phyloP scores from a whole-genome alignment of 2,888 invertebrate genomes.

The Eristalis arbustorum region DNA sequence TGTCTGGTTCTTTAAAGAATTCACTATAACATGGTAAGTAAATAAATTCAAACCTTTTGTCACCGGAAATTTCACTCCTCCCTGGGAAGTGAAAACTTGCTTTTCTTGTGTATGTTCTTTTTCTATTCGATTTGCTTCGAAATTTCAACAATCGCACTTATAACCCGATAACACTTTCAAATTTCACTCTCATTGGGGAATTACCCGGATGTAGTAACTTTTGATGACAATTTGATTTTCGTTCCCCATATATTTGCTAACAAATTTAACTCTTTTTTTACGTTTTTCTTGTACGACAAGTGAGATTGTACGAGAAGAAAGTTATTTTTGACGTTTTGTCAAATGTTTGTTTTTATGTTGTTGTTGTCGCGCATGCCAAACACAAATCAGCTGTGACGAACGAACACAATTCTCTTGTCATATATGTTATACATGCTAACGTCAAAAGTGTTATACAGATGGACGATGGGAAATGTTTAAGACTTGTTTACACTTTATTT shows the following conservation, averaged over 20 bases:
- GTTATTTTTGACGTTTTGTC: conserved; percentile 46
- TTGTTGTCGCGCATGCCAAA: conserved; percentile 56
- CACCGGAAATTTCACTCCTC: conserved; percentile 34
- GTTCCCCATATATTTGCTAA: conserved; percentile 18
- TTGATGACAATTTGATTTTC: conserved; percentile 15
- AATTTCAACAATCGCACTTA: conserved; percentile 36
- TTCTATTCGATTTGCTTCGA: conserved; percentile 2
- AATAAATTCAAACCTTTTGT: conserved; percentile 51
- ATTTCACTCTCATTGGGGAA: conserved; percentile 53
- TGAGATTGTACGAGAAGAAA: conserved; percentile 33
- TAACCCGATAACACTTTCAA: conserved; percentile 37
- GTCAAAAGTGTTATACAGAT: conserved; percentile 53
- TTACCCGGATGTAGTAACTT: not conserved
- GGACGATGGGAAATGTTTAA: not conserved
- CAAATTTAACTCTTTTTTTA: conserved; percentile 9
- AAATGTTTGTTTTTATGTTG: conserved; percentile 53
- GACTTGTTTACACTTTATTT: conserved; percentile 40
- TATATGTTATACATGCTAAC: conserved; percentile 39
- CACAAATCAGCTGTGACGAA: conserved; percentile 56
- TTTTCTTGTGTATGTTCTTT: conserved; percentile 19
- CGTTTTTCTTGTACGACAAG: conserved; percentile 8
- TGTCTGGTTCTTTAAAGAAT: not conserved
- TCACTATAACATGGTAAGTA: conserved; percentile 1
- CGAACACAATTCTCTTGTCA: conserved; percentile 13
- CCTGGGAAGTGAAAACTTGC: conserved; percentile 30